Evolutionary conservation across 2,113 vertebrate genomes (phyloP), one percentile per base, ranked within the genome.

Genomic region (Ptychochromis oligacanthus): DNA sequence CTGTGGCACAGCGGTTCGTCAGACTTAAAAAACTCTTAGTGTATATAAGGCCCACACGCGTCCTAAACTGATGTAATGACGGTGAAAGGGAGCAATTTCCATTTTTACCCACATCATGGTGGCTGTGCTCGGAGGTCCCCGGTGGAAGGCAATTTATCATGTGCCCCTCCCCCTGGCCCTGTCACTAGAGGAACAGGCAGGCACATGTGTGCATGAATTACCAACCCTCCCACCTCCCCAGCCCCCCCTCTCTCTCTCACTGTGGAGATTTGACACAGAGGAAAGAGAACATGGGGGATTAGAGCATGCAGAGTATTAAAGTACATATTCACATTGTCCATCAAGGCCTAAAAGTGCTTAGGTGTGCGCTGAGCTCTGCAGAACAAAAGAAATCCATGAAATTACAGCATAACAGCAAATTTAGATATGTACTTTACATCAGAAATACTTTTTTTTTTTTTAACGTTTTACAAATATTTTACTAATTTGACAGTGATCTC

Each of bases 171-270:
- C 90, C 93, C 93, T 83, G 92, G 93, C 87, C 93, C 94, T 96
- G 95, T 95, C 95, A 96, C 92, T 86, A 89, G 90, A 94, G 93
- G 93, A 94, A 95, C 93, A 95, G 91, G 93, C 94, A 94, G 94
- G 94, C 95, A 95, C 94, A 96, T 96, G 95, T 96, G 95, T 93
- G 95, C 94, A 94, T 95, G 95, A 95, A 95, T 96, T 95, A 95
- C 93, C 85, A 75, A 81, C 79, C 84, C 89, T 82, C 90, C 92
- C 90, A 86, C 86, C 84, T 61, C 46, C 83, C 80, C 75, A 22
- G 8, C 81, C 38, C 40, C 18, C 14, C 5, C 55, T 54, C 79
- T 58, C 58, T 81, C 86, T 36, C 62, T 43, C 86, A 67, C 87
- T 81, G 86, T 87, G 89, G 83, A 86, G 90, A 88, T 83, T 79